Evolutionary conservation across 1,140 invertebrate genomes (phyloP).

Genomic region (Drosophila insularis): DNA sequence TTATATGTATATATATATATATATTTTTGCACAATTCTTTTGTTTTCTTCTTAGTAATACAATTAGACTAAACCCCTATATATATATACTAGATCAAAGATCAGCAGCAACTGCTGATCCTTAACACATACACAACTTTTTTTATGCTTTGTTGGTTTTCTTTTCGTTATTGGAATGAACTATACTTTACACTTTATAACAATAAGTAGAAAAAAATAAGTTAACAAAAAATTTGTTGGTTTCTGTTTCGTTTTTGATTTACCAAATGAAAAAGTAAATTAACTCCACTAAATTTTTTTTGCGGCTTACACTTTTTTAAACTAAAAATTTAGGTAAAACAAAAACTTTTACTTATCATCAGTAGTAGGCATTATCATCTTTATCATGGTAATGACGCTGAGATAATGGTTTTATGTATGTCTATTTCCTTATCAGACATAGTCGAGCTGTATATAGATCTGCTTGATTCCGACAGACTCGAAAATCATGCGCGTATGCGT

Average conservation of each 20-base stretch:
- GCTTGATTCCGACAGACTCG: slow-evolving; percentile 92
- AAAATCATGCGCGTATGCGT: slow-evolving; percentile 97
- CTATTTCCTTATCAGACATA: slow-evolving; percentile 85
- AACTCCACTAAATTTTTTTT: slow-evolving; percentile 35
- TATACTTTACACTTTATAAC: slow-evolving; percentile 41
- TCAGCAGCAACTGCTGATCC: slow-evolving; percentile 40
- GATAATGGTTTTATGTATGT: slow-evolving; percentile 8
- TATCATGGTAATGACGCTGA: slow-evolving; percentile 32
- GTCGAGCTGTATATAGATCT: slow-evolving; percentile 96
- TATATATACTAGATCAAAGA: slow-evolving; percentile 30
- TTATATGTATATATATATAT: slow-evolving; percentile 45
- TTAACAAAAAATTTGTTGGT: slow-evolving; percentile 52
- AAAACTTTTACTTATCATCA: slow-evolving; percentile 17
- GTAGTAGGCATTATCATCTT: slow-evolving; percentile 34
- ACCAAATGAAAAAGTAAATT: background rate
- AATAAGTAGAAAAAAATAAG: slow-evolving; percentile 64
- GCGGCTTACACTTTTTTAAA: slow-evolving; percentile 33
- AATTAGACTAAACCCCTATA: slow-evolving; percentile 65
- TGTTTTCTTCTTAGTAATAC: slow-evolving; percentile 50
- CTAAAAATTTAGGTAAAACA: slow-evolving; percentile 59
- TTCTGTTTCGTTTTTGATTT: slow-evolving; percentile 28
- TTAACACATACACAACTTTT: slow-evolving; percentile 35
- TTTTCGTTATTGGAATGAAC: slow-evolving; percentile 65
- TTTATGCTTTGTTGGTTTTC: slow-evolving; percentile 16
- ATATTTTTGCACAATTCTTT: slow-evolving; percentile 44